A percentile compares a stretch with the other conserved stretches of the same genome.
Conservation (phyloP, 2,113 vertebrate genomes). For the Caracal caracal region DNA sequence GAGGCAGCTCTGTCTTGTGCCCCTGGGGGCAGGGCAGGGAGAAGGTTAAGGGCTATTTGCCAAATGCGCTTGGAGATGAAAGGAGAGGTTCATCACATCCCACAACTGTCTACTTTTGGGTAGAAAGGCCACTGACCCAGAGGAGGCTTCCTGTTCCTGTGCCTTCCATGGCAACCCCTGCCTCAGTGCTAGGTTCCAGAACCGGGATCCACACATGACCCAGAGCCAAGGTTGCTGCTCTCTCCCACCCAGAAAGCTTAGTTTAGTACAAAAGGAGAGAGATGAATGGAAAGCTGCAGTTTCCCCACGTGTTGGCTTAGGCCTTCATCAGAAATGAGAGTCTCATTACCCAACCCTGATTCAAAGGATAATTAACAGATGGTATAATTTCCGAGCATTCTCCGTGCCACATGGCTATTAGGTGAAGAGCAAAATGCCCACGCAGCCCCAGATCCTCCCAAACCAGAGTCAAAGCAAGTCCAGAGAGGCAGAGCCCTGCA, state of each 20-base stretch:
- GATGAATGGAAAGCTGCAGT: conserved; percentile 40
- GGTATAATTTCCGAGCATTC: conserved; percentile 76
- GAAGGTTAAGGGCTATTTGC: conserved; percentile 43
- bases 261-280: conserved; percentile 50
- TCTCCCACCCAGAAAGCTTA: conserved; percentile 28
- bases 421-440: conserved; percentile 68
- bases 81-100: not conserved
- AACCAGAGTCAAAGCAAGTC: conserved; percentile 8
- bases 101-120: not conserved
- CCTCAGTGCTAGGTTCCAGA: not conserved
- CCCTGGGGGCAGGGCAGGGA: not conserved
- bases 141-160: not conserved
- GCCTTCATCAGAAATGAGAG: conserved; percentile 65
- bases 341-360: conserved; percentile 65
- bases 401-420: conserved; percentile 68
- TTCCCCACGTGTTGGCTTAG: conserved; percentile 6
- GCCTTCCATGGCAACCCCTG: not conserved
- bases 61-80: not conserved
- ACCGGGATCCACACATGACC: not conserved
- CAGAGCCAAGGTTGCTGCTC: not conserved
- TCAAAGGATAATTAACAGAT: conserved; percentile 78
- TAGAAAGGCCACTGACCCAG: not conserved
- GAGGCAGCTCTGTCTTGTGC: not conserved
- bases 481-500: not conserved
- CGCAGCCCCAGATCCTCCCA: conserved; percentile 39